phyloP scores from a whole-genome alignment of 2,888 invertebrate species.

The Dilophus febrilis region DNA sequence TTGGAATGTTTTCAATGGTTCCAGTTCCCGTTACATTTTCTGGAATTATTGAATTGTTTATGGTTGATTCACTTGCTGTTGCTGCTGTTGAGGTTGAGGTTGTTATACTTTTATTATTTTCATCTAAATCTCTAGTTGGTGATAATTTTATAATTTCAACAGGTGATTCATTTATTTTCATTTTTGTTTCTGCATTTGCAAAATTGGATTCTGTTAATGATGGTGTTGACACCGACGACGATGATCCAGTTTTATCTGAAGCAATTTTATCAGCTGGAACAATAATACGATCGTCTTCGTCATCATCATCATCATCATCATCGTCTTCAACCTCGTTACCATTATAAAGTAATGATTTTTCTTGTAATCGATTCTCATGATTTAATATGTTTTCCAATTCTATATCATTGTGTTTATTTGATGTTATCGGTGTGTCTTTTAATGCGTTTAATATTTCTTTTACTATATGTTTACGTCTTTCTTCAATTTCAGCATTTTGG shows the following conservation, averaged over 20 bases:
- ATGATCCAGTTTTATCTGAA: too few relatives aligned
- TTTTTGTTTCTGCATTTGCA: too few relatives aligned
- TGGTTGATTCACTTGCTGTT: too few relatives aligned
- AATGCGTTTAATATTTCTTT: constrained; percentile 8
- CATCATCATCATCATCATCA: not conserved
- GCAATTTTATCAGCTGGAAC: not conserved
- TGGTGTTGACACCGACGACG: too few relatives aligned
- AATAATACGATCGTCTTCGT: not conserved
- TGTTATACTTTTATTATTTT: constrained; percentile 5
- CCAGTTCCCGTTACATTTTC: too few relatives aligned
- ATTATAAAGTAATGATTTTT: too few relatives aligned
- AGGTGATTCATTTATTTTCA: constrained; percentile 8
- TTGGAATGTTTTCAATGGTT: too few relatives aligned
- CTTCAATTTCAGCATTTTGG: constrained; percentile 15
- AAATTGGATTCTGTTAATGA: too few relatives aligned
- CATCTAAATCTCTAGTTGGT: constrained; percentile 9
- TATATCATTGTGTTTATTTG: constrained; percentile 3
- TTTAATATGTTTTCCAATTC: not conserved
- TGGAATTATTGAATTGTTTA: too few relatives aligned
- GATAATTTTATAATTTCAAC: constrained; percentile 8
- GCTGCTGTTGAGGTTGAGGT: too few relatives aligned
- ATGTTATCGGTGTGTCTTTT: constrained; percentile 9
- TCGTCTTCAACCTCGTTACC: not conserved
- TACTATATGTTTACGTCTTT: constrained; percentile 18
- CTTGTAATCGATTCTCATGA: not conserved